These are phyloP conservation scores for Chrysemys picta DNA, from an alignment of 2,113 vertebrate genomes.

Conservation along the genomic window DNA sequence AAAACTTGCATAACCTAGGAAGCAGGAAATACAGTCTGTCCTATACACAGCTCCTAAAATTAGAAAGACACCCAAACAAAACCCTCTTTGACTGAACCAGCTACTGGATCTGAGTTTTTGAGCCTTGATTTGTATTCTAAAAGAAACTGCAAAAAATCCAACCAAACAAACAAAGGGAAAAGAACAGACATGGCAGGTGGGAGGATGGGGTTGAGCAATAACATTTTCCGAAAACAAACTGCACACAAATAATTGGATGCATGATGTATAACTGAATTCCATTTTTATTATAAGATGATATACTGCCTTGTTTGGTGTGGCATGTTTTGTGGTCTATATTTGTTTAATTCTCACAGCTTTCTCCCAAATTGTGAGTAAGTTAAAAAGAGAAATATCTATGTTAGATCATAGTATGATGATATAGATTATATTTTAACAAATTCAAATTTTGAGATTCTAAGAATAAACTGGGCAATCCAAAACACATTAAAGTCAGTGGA, in stretches of 20 bases:
- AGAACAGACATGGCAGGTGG: not conserved
- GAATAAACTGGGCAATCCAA: not conserved
- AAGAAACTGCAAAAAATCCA: constrained; percentile 2
- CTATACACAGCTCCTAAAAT: not conserved
- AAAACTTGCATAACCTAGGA: constrained; percentile 4
- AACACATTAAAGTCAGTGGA: not conserved
- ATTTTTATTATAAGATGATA: constrained; percentile 15
- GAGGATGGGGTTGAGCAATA: not conserved
- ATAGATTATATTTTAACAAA: not conserved
- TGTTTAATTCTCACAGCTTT: constrained; percentile 2
- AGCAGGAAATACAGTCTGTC: not conserved
- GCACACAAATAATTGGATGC: not conserved
- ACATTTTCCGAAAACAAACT: not conserved
- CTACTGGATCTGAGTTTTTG: not conserved
- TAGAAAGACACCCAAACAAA: not conserved
- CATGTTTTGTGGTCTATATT: not conserved
- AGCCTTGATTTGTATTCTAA: not conserved
- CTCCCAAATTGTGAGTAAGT: not conserved
- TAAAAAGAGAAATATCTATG: not conserved
- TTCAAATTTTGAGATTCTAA: not conserved
- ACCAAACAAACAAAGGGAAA: not conserved
- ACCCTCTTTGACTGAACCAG: not conserved
- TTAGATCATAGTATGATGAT: not conserved
- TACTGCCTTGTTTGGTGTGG: not conserved
- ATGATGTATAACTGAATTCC: constrained; percentile 7